Conservation (phyloP, 2,888 invertebrate genomes). For the Quadroppia sp. region DNA sequence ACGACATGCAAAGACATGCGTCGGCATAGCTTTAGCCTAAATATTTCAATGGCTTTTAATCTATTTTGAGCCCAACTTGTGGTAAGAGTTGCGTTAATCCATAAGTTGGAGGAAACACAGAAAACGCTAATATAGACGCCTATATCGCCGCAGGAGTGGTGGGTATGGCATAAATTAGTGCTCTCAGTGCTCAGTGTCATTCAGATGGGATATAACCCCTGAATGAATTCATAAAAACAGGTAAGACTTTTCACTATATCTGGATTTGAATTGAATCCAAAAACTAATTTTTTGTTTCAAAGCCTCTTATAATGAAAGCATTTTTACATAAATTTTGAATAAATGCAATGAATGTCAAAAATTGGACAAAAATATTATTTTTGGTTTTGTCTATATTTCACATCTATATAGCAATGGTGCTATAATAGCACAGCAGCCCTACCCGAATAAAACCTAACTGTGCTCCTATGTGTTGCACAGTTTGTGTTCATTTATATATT, state of each 20-base stretch:
- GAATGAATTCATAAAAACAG: slow-evolving; percentile 7
- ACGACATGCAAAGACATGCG: slow-evolving; percentile 19
- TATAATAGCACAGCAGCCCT: too few relatives aligned
- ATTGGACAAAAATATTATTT: background rate
- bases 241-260: background rate
- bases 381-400: too few relatives aligned
- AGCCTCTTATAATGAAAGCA: too few relatives aligned
- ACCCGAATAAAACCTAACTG: too few relatives aligned
- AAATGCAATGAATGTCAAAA: background rate
- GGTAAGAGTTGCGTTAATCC: slow-evolving; percentile 6
- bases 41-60: slow-evolving; percentile 27
- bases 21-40: background rate
- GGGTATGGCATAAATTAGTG: background rate
- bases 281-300: too few relatives aligned
- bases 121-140: background rate
- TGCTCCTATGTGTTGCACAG: background rate
- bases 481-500: background rate
- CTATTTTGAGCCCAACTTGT: slow-evolving; percentile 6
- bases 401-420: too few relatives aligned
- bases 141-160: slow-evolving; percentile 19
- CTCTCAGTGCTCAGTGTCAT: background rate
- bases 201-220: background rate
- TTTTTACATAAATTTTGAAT: background rate
- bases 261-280: background rate
- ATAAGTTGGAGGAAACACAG: slow-evolving; percentile 9